These are phyloP conservation scores for Melanotaenia trifasciata DNA, from an alignment of 2,797 vertebrate genomes.

Conservation along the genomic window DNA sequence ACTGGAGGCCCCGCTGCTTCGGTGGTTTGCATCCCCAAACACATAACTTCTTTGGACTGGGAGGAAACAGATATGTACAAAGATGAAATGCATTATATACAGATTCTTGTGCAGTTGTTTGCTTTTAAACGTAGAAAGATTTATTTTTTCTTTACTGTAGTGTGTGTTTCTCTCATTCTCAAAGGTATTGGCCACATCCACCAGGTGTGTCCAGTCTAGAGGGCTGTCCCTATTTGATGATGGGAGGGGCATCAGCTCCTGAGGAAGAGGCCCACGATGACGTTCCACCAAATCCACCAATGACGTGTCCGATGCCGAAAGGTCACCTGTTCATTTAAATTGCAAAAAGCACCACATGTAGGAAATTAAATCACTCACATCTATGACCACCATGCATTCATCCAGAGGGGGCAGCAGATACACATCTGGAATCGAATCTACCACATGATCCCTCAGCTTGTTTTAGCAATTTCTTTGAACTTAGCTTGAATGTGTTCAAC, in stretches of 20 bases:
- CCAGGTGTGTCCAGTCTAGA: constrained; percentile 96
- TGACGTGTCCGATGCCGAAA: constrained; percentile 98
- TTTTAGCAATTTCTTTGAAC: neutral
- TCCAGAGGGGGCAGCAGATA: constrained; percentile 30
- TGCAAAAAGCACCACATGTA: neutral
- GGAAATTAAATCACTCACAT: neutral
- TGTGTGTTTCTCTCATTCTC: constrained; percentile 87
- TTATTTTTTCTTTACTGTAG: constrained; percentile 56
- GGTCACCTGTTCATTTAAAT: constrained; percentile 85
- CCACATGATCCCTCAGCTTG: neutral
- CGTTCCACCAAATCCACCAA: constrained; percentile 95
- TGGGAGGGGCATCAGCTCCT: constrained; percentile 97
- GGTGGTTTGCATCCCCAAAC: constrained; percentile 92
- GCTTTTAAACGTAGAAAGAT: neutral
- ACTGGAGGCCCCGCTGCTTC: constrained; percentile 89
- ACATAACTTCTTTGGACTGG: constrained; percentile 94
- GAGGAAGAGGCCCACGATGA: constrained; percentile 86
- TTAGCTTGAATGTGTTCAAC: neutral
- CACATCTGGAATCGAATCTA: neutral
- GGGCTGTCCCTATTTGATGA: constrained; percentile 88
- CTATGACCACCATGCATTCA: neutral
- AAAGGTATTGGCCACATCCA: constrained; percentile 96
- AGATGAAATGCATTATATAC: neutral
- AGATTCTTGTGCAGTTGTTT: neutral
- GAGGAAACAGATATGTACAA: constrained; percentile 11